Evolutionary conservation across 2,797 vertebrate genomes (phyloP).

Genomic region (Hirundo rustica): DNA sequence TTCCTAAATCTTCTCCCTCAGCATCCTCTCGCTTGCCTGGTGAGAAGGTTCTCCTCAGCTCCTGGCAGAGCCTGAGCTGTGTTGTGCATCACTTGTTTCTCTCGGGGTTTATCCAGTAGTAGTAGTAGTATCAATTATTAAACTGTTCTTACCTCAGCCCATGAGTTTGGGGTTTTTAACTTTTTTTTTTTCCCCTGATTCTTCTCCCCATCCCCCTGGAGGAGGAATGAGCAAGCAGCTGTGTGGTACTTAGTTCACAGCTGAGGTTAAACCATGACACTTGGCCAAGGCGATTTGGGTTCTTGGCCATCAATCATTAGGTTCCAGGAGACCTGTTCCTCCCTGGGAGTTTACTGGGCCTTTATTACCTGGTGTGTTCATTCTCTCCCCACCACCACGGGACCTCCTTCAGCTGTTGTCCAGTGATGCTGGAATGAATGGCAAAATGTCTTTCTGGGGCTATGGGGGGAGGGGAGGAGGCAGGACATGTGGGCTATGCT

Average conservation of each 20-base stretch:
- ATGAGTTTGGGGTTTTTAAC: neutral
- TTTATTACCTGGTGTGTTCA: neutral
- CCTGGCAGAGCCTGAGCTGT: neutral
- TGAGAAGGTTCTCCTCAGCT: neutral
- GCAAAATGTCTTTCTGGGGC: neutral
- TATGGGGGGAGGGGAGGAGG: neutral
- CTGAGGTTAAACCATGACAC: neutral
- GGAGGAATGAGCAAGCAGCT: neutral
- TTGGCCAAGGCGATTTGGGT: neutral
- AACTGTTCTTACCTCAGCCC: neutral
- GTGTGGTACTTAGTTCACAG: neutral
- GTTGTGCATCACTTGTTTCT: neutral
- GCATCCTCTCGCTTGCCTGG: neutral
- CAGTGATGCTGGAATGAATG: neutral
- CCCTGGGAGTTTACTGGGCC: neutral
- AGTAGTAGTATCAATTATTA: neutral
- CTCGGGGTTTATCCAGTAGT: neutral
- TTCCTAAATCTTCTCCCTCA: neutral
- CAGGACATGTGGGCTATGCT: neutral
- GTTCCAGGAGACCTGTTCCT: neutral
- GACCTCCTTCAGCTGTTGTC: neutral
- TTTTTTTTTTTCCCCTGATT: neutral
- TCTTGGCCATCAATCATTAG: neutral
- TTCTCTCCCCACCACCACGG: neutral
- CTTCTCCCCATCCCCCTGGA: neutral